These are phyloP conservation scores for Drosophila chauvacae DNA, from an alignment of 1,140 invertebrate genomes.

Conservation along the genomic window DNA sequence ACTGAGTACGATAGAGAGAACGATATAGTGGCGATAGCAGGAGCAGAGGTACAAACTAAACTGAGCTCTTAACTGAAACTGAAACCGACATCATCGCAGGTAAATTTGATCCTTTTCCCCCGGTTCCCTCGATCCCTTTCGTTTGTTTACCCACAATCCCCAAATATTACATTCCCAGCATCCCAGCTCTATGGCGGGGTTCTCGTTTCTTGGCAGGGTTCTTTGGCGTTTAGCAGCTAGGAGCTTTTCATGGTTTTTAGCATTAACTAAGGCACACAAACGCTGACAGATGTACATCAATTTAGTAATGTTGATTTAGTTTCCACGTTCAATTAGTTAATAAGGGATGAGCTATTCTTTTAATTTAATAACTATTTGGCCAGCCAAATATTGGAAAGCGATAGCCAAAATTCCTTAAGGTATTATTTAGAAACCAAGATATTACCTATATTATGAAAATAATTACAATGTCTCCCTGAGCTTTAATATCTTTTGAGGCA, in stretches of 20 bases:
- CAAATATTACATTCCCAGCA: not conserved
- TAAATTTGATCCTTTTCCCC: not conserved
- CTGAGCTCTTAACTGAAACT: conserved; percentile 23
- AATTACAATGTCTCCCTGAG: no score
- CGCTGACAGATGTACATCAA: conserved; percentile 43
- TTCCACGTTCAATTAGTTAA: conserved; percentile 41
- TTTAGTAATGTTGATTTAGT: conserved; percentile 43
- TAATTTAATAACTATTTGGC: conserved; percentile 20
- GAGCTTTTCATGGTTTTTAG: conserved; percentile 34
- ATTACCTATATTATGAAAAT: not conserved
- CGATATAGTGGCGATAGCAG: conserved; percentile 28
- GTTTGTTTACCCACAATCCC: not conserved
- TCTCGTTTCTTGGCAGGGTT: conserved; percentile 28
- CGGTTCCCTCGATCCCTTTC: not conserved
- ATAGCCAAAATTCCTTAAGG: conserved; percentile 3
- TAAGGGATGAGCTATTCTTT: not conserved
- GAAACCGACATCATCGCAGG: conserved; percentile 8
- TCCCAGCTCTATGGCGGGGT: conserved; percentile 8
- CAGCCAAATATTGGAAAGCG: conserved; percentile 26
- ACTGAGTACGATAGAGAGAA: conserved; percentile 63
- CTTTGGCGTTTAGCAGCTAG: conserved; percentile 40
- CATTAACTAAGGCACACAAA: conserved; percentile 56
- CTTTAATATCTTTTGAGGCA: not conserved
- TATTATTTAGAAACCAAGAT: not conserved
- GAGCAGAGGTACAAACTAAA: conserved; percentile 13